phyloP scores from a whole-genome alignment of 2,113 vertebrate genomes.

The Prionailurus viverrinus region DNA sequence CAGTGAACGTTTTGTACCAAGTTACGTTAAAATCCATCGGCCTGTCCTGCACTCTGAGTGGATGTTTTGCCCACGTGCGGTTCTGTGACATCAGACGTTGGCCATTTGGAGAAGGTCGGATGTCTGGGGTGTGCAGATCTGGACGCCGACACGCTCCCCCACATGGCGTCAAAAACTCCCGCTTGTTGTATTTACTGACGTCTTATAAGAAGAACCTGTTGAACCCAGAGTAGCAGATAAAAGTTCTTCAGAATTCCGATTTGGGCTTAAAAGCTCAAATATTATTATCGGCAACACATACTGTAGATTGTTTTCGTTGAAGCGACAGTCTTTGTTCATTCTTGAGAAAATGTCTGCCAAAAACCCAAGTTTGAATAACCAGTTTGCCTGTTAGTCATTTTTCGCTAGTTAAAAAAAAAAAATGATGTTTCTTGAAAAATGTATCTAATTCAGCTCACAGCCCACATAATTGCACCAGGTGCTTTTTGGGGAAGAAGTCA shows the following conservation, averaged over 20 bases:
- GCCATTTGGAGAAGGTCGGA: not conserved
- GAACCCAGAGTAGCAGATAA: not conserved
- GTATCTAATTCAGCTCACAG: not conserved
- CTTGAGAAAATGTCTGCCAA: not conserved
- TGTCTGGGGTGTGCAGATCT: too few relatives aligned
- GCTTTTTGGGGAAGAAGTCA: too few relatives aligned
- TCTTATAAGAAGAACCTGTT: not conserved
- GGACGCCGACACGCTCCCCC: accelerated
- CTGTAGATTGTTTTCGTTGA: not conserved
- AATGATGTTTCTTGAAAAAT: not conserved
- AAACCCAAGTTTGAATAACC: not conserved
- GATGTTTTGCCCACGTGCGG: accelerated
- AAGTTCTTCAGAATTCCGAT: not conserved
- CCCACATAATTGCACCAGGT: accelerated
- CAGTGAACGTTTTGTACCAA: accelerated
- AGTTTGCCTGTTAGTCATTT: not conserved
- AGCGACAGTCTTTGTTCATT: not conserved
- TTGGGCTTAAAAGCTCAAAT: not conserved
- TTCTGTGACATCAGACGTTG: accelerated
- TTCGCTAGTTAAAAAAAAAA: not conserved
- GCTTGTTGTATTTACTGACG: accelerated
- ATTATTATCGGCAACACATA: not conserved
- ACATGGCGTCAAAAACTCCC: accelerated
- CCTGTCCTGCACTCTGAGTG: accelerated
- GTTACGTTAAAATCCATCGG: accelerated